A percentile compares a stretch with the other conserved stretches of the same genome.
Evolutionary conservation across 2,888 invertebrate genomes (phyloP).

Genomic region (Xestia c-nigrum): DNA sequence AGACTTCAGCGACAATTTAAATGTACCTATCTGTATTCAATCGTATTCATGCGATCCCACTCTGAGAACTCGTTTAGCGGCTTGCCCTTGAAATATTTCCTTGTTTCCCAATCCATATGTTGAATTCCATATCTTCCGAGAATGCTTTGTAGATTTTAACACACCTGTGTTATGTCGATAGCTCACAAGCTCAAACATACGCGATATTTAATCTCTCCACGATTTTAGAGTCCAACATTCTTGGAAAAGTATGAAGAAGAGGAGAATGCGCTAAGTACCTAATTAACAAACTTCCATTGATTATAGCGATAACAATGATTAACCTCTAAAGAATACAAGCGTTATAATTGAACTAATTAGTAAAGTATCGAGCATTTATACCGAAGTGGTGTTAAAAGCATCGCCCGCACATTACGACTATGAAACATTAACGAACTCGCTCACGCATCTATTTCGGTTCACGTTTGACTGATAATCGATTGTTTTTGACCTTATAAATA

Average conservation of each 20-base stretch:
- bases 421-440: conserved; percentile 50
- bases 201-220: not conserved
- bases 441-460: conserved; percentile 53
- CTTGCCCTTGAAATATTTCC: conserved; percentile 26
- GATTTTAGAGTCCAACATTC: conserved; percentile 20
- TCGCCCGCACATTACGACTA: conserved; percentile 9
- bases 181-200: conserved; percentile 33
- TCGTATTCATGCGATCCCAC: conserved; percentile 10
- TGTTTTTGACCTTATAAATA: conserved; percentile 60
- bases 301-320: conserved; percentile 15
- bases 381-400: conserved; percentile 24
- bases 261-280: conserved; percentile 32
- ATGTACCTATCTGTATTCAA: conserved; percentile 11
- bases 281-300: conserved; percentile 19
- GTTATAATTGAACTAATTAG: conserved; percentile 43
- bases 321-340: conserved; percentile 6
- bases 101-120: conserved; percentile 18
- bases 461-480: conserved; percentile 54
- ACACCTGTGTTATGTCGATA: conserved; percentile 46
- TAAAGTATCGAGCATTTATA: conserved; percentile 30
- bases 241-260: conserved; percentile 7
- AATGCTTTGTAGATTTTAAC: conserved; percentile 26
- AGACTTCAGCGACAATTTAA: not conserved
- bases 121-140: conserved; percentile 15
- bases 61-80: not conserved